Conservation (phyloP, 2,113 vertebrate genomes). For the Anser brachyrhynchus region DNA sequence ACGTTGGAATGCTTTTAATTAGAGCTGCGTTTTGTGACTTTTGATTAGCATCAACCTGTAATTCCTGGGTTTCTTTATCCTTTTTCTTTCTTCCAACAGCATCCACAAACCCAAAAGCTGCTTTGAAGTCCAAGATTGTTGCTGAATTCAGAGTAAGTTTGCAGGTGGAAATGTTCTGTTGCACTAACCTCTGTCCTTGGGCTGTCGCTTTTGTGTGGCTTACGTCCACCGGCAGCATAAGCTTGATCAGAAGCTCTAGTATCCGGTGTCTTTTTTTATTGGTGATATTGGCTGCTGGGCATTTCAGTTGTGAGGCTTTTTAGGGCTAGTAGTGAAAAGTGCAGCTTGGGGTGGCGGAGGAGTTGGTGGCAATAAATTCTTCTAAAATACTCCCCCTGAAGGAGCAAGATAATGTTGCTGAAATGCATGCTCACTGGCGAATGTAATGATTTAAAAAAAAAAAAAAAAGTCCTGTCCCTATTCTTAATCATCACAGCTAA, state of each 20-base stretch:
- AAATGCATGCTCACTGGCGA: not conserved
- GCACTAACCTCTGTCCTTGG: not conserved
- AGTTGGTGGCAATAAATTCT: not conserved
- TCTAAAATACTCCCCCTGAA: not conserved
- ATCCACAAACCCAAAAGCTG: conserved; percentile 86
- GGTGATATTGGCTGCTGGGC: not conserved
- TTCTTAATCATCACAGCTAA: not conserved
- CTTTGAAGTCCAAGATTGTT: conserved; percentile 95
- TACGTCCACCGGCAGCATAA: too few species aligned
- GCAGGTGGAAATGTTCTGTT: not conserved
- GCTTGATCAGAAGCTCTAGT: not conserved
- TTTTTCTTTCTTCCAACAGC: conserved; percentile 71
- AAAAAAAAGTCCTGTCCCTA: not conserved
- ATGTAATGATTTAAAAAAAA: not conserved
- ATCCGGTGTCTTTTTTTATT: not conserved
- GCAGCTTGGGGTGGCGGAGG: not conserved
- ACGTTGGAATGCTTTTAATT: accelerated
- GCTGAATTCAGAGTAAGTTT: conserved; percentile 94
- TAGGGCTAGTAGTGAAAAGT: not conserved
- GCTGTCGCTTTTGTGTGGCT: not conserved
- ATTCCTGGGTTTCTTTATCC: not conserved
- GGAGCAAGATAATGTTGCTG: accelerated
- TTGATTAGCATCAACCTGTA: accelerated
- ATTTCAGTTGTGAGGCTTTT: too few species aligned
- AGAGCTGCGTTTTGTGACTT: not conserved